Conservation (phyloP, 2,113 vertebrate species). For the Macrotus californicus region DNA sequence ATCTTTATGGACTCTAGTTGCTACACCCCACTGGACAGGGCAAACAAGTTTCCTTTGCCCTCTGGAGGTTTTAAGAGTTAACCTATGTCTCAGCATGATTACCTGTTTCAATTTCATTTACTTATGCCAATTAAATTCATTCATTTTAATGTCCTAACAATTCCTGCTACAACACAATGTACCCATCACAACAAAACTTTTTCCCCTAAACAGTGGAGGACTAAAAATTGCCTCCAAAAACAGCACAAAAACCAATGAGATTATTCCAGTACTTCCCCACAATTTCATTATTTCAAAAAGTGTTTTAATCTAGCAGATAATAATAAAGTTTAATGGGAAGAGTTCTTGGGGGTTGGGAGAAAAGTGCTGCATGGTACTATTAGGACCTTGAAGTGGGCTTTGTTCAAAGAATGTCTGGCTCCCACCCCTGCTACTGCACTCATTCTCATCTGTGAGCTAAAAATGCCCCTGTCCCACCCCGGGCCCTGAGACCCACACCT, state of each 20-base stretch:
- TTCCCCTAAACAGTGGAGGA: background rate
- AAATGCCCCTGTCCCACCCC: background rate
- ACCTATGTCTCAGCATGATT: background rate
- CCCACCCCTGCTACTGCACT: background rate
- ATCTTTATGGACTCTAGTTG: background rate
- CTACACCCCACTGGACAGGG: background rate
- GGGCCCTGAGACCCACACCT: background rate
- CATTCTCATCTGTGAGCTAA: background rate
- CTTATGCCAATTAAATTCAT: background rate
- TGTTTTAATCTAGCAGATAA: background rate
- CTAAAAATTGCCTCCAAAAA: background rate
- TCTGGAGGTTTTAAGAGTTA: background rate
- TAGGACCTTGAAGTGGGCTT: background rate
- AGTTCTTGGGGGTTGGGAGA: background rate
- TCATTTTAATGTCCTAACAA: background rate
- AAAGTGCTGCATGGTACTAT: background rate
- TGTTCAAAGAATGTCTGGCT: background rate
- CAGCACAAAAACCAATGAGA: background rate
- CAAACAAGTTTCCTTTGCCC: background rate
- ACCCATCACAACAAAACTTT: background rate
- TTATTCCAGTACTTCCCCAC: background rate
- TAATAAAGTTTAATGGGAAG: background rate
- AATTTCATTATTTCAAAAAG: slow-evolving; percentile 16
- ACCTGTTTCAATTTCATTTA: background rate
- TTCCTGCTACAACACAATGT: background rate